Percentiles rank a stretch among this genome's conserved stretches.
These are phyloP conservation scores for Myrmophylax atrothorax DNA, from an alignment of 2,113 vertebrate genomes.

Conservation along the genomic window DNA sequence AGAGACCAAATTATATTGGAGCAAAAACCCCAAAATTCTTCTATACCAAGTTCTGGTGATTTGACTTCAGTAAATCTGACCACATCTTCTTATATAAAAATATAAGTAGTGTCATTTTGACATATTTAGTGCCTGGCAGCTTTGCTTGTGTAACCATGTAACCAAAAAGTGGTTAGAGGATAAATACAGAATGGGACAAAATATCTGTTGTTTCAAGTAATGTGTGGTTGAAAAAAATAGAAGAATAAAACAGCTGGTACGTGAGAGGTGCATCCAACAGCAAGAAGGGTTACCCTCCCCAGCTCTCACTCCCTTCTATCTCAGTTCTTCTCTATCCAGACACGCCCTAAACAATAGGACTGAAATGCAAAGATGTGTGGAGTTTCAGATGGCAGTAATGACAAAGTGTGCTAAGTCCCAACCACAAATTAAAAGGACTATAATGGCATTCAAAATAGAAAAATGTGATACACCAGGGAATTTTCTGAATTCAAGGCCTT, in stretches of 20 bases:
- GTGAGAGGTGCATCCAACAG: not conserved
- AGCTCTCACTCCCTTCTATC: not conserved
- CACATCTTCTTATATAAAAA: not conserved
- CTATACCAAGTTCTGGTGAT: not conserved
- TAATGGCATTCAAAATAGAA: not conserved
- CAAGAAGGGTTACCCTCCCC: not conserved
- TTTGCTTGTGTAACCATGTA: not conserved
- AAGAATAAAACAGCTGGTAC: not conserved
- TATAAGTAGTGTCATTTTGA: not conserved
- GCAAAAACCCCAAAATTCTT: rapidly evolving
- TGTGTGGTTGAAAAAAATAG: not conserved
- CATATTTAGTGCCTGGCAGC: not conserved
- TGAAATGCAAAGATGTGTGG: not conserved
- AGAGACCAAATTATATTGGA: not conserved
- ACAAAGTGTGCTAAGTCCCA: not conserved
- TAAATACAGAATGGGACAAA: not conserved
- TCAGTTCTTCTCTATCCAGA: not conserved
- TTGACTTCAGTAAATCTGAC: not conserved
- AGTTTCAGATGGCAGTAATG: not conserved
- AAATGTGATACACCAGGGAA: not conserved
- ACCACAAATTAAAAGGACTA: not conserved
- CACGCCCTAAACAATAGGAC: not conserved
- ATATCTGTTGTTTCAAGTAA: not conserved
- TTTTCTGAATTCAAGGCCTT: not conserved
- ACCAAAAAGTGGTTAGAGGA: not conserved